phyloP scores from a whole-genome alignment of 2,113 vertebrate genomes.

The Caranx ignobilis region DNA sequence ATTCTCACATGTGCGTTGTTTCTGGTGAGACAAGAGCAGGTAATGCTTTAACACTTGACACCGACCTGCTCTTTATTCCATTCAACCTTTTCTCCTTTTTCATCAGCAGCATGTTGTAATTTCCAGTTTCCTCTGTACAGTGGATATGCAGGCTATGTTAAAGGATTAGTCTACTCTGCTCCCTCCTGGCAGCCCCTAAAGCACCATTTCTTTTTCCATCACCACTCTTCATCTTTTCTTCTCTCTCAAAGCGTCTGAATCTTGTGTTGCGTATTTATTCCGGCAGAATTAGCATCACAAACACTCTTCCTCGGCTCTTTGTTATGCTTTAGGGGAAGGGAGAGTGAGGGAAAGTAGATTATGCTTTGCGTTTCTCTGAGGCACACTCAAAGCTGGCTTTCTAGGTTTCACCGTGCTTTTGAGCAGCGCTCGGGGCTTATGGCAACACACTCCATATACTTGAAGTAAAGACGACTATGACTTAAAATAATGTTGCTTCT shows the following conservation, averaged over 20 bases:
- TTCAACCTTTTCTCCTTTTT: constrained; percentile 51
- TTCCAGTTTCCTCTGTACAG: constrained; percentile 15
- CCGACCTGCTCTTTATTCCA: constrained; percentile 32
- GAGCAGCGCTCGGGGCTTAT: constrained; percentile 65
- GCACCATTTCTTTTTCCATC: constrained; percentile 55
- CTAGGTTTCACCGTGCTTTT: constrained; percentile 64
- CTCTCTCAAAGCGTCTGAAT: constrained; percentile 59
- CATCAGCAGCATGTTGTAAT: constrained; percentile 45
- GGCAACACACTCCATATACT: constrained; percentile 49
- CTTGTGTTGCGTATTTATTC: constrained; percentile 76
- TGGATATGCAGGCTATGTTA: constrained; percentile 34
- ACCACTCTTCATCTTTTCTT: constrained; percentile 49
- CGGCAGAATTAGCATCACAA: constrained; percentile 79
- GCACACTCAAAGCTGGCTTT: constrained; percentile 71
- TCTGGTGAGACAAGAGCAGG: constrained; percentile 27
- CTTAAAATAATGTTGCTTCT: constrained; percentile 56
- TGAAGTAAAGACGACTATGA: constrained; percentile 49
- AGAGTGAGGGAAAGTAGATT: constrained; percentile 73
- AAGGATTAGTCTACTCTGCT: constrained; percentile 50
- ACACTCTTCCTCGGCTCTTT: constrained; percentile 68
- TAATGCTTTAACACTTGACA: constrained; percentile 53
- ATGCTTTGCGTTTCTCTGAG: constrained; percentile 61
- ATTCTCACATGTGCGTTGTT: constrained; percentile 19
- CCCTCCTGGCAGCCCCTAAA: constrained; percentile 53
- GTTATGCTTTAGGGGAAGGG: constrained; percentile 72